A percentile compares a stretch with the other conserved stretches of the same genome.
Conservation (phyloP, 1,140 invertebrate genomes). For the Lepeophtheirus salmonis region DNA sequence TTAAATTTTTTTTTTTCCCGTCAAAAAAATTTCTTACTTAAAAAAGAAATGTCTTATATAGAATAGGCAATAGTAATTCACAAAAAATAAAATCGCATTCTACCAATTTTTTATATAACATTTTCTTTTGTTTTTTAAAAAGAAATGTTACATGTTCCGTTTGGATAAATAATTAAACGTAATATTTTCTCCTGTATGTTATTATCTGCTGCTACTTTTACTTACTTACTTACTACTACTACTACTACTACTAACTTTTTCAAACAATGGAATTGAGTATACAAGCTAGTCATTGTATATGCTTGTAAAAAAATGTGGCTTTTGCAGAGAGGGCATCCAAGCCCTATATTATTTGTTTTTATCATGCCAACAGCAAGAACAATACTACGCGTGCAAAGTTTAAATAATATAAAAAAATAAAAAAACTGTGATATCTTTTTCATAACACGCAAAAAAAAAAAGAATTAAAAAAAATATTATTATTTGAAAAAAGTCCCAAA, state of each 20-base stretch:
- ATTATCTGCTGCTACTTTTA: neutral
- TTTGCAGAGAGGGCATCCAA: neutral
- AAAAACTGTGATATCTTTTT: neutral
- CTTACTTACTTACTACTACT: neutral
- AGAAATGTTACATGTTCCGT: no score
- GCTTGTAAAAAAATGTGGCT: neutral
- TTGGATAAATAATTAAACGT: no score
- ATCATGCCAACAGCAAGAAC: no score
- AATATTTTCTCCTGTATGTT: neutral
- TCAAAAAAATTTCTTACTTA: neutral
- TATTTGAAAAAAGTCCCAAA: neutral
- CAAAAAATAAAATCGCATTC: neutral
- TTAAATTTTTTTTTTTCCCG: neutral
- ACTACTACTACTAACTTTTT: neutral
- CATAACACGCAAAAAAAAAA: neutral
- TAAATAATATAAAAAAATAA: neutral
- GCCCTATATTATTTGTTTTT: neutral
- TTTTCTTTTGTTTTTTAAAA: neutral
- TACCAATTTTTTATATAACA: neutral
- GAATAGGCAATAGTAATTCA: neutral
- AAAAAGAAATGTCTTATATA: no score
- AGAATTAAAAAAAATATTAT: no score
- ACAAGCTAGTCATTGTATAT: neutral
- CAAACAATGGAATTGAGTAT: neutral
- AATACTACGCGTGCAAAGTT: no score